A percentile compares a stretch with the other conserved stretches of the same genome.
phyloP scores from a whole-genome alignment of 1,140 invertebrate species.

The Heliconius congener region DNA sequence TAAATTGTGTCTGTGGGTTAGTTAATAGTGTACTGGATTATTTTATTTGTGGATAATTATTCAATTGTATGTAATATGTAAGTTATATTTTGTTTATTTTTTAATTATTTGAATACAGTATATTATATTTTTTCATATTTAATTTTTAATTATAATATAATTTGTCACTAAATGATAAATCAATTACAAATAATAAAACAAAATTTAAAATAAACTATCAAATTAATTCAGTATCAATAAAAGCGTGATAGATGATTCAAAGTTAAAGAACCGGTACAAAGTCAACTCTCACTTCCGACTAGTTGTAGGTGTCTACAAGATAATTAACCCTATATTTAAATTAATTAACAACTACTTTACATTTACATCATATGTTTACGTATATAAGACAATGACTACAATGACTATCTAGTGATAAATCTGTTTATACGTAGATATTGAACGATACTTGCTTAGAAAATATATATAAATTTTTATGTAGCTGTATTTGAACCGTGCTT shows the following conservation, averaged over 20 bases:
- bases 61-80: conserved; percentile 17
- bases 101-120: not conserved
- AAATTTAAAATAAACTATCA: conserved; percentile 14
- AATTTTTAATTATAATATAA: too few species aligned
- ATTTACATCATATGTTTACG: too few species aligned
- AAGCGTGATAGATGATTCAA: conserved; percentile 5
- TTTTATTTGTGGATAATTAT: conserved; percentile 3
- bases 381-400: too few species aligned
- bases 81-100: conserved; percentile 25
- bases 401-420: too few species aligned
- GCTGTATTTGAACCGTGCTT: too few species aligned
- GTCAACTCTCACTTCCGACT: conserved; percentile 29
- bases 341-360: not conserved
- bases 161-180: not conserved
- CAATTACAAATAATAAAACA: not conserved
- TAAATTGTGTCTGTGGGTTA: conserved; percentile 31
- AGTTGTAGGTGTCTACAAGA: conserved; percentile 19
- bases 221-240: not conserved
- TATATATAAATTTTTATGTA: too few species aligned
- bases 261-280: not conserved
- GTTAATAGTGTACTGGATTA: conserved; percentile 29
- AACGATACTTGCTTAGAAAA: too few species aligned
- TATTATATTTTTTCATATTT: not conserved
- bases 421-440: too few species aligned
- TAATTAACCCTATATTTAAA: conserved; percentile 13